phyloP scores from a whole-genome alignment of 2,797 vertebrate species.

The Amphiprion clarkii region DNA sequence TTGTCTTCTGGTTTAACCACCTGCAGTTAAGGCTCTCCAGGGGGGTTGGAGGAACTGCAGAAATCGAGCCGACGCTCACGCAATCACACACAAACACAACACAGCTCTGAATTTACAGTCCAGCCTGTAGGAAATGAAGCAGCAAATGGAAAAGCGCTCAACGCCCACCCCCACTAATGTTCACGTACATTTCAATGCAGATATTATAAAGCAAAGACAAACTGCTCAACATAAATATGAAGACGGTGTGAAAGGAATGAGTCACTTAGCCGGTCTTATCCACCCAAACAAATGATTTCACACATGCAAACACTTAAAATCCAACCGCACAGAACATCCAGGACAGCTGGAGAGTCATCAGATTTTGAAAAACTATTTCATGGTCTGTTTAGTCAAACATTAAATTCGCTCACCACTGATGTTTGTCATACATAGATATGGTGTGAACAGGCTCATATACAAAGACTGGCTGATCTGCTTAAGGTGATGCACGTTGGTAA shows the following conservation, averaged over 20 bases:
- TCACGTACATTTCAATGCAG: conserved; percentile 5
- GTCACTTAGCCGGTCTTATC: neutral
- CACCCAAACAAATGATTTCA: neutral
- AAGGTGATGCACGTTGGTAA: no score
- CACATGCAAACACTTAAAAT: conserved; percentile 18
- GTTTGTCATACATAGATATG: neutral
- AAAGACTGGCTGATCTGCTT: neutral
- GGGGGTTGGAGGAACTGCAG: neutral
- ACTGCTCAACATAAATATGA: conserved; percentile 7
- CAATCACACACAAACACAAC: conserved; percentile 16
- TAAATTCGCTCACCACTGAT: conserved; percentile 17
- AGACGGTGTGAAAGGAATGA: conserved; percentile 26
- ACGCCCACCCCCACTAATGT: neutral
- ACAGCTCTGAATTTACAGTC: conserved; percentile 25
- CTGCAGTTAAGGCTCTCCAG: conserved; percentile 26
- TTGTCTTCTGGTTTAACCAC: conserved; percentile 42
- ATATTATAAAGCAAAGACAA: conserved; percentile 15
- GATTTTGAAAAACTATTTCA: conserved; percentile 58
- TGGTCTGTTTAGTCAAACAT: conserved; percentile 57
- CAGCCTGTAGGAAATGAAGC: conserved; percentile 48
- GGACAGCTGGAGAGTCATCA: conserved; percentile 49
- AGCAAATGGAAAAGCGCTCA: conserved; percentile 47
- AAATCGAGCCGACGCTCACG: conserved; percentile 8
- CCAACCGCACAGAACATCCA: conserved; percentile 20
- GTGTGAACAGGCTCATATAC: neutral